Evolutionary conservation across 2,888 invertebrate genomes (phyloP), one percentile per base, ranked within the genome.

Genomic region (Microctonus brassicae): DNA sequence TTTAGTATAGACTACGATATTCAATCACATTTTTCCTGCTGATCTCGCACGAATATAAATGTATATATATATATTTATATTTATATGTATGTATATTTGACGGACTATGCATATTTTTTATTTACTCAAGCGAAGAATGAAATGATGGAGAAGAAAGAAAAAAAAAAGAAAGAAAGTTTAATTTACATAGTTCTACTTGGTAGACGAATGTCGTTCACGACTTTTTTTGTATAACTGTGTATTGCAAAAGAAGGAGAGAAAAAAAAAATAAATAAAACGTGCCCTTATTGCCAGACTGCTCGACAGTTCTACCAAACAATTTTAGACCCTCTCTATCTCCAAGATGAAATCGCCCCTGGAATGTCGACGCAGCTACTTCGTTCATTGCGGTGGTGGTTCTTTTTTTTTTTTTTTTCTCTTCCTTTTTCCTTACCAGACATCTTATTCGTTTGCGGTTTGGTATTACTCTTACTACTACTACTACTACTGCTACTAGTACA

Each of bases 281-380:
- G 33, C 22, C 10, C 20, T 26, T 33, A 58, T 67, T 29, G 17
- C 36, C 33, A 33, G 22, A 68, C 52, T 39, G 47, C 60, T 47
- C 58, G 13, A 47, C 47, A 6, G 17, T 34, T 47, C 17, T 47
- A 26, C 47, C 60, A 58, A 34, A 64, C 57, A 47, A 70, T 52
- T 63, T 42, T 52, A 17, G 47, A 63, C 63, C 33, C 26, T 47
- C 63, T 63, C 42, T 63, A 39, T 63, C 22, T 55, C 26, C 33
- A 53, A 69, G 69, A 69, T 69, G 69, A 69, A 69, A 69, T 69
- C 62, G 36, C 61, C 61, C 53, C 24, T 55, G 60, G 60, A 53
- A 57, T 64, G 69, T 69, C 73, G 66, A 65, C 66, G 34, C 60
- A 42, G 52, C 63, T 65, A 65, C 42, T 29, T 22, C 47, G 42